Base-by-base conservation (phyloP, 1,140 invertebrate genomes). In the Wiebesia pumilae region DNA sequence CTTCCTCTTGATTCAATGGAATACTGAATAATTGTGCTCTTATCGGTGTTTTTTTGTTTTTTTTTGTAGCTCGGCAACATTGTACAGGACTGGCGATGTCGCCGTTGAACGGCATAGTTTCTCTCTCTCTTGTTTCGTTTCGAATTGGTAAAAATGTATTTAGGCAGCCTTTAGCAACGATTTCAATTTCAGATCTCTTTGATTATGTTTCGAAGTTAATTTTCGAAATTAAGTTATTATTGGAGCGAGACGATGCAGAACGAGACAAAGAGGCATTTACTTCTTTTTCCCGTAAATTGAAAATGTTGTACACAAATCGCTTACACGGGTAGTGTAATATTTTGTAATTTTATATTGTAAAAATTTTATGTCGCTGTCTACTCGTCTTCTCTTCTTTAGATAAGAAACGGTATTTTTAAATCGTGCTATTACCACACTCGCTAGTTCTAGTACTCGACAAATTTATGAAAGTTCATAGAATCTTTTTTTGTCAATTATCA, bases 1-100 rank as follows among this genome's bases (percentile, higher is more conserved):
- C 35, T 65, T 62, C 79, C 58, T 81, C 79, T 51, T 54, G 33
- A 78, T 78, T 78, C 47, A 78, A 80, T 62, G 33, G 30, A 80
- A 21, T 38, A 24, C 21, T 33, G 35, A 38, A 38, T 3, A 21
- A 21, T 58, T 69, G 69, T 47, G 58, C 80, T 69, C 80, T 69
- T 81, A 67, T 81, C 80, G 24, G 62, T 33, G n/a, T n/a, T n/a
- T n/a, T n/a, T n/a, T n/a, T n/a, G n/a, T n/a, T n/a, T 62, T 69
- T 81, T 81, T 27, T 67, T 33, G 47, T 30, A 80, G 40, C 54
- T 80, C 54, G n/a, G 38, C 12, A 62, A 80, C 65, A 62, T 58
- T 21, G 54, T 19, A 38, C 7, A 30, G 24, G 78, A 79, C 27
- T 27, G 54, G 10, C 65, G 40, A 35, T n/a, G 69, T 35, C 33